These are phyloP conservation scores for Pyrrhosoma nymphula DNA, from an alignment of 2,888 invertebrate genomes.

Conservation along the genomic window DNA sequence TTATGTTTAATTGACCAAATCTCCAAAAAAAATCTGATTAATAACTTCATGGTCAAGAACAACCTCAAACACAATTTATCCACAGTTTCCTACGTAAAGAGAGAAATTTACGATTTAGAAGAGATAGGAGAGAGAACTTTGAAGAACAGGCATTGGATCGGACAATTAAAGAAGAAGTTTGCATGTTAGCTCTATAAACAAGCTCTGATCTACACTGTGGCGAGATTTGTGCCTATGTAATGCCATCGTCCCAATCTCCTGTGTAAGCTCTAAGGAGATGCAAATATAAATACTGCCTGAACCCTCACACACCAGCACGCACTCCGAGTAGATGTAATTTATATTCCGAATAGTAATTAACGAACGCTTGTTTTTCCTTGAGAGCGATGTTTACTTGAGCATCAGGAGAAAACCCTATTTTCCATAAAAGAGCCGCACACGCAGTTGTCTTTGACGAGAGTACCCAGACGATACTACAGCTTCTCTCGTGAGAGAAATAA, in stretches of 20 bases:
- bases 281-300: neutral
- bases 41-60: too few relatives aligned
- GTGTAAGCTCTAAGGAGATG: neutral
- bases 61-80: too few relatives aligned
- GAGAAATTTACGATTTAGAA: too few relatives aligned
- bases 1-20: too few relatives aligned
- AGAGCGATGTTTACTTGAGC: neutral
- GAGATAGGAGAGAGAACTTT: neutral
- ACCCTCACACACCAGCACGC: neutral
- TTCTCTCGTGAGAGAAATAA: neutral
- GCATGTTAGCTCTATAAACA: neutral
- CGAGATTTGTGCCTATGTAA: neutral
- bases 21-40: too few relatives aligned
- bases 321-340: neutral
- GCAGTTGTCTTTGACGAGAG: too few relatives aligned
- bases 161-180: neutral
- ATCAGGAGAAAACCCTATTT: neutral
- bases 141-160: neutral
- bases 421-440: neutral
- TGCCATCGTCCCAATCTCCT: neutral
- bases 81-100: too few relatives aligned
- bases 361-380: neutral
- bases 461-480: too few relatives aligned
- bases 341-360: slow-evolving; percentile 5
- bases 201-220: neutral